Evolutionary conservation across 2,888 invertebrate genomes (phyloP), one percentile per base, ranked within the genome.

Genomic region (Aelia acuminata): DNA sequence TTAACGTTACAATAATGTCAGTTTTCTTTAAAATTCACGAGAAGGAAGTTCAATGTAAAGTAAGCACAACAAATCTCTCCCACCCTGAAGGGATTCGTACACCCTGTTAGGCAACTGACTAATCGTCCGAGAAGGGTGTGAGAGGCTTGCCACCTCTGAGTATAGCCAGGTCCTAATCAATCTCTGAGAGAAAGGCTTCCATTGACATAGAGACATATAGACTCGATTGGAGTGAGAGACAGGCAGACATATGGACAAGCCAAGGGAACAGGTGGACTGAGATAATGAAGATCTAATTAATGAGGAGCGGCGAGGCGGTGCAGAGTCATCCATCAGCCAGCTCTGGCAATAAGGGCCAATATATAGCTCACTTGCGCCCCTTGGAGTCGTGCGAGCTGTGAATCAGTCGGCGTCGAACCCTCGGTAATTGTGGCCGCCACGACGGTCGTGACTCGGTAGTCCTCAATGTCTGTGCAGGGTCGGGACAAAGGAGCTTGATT

Each of bases 211-310:
- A n/a, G 80, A 80, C 80, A 47, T 39, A 43, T 47, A 43, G 80
- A 43, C 15, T 15, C 10, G n/a, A 22, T 35, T 22, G 22, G 75
- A 75, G 10, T 2, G 20, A 4, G 43, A 35, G 75, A n/a, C 75
- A 75, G 39, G 22, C 20, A 43, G 75, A 75, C 75, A 43, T 8
- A 35, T 0, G 43, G 80, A n/a, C n/a, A n/a, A n/a, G n/a, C n/a
- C n/a, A n/a, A n/a, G n/a, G n/a, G n/a, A 80, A 80, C 80, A 80
- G 47, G 80, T 80, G 80, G 80, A 80, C 43, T 80, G 0, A 15
- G 80, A 43, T 43, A 75, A 80, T 43, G 43, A 47, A 80, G 80
- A 47, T 47, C n/a, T n/a, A 47, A 80, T 80, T 80, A 80, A 80
- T 80, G 80, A 35, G 22, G n/a, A 22, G 80, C 57, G 18, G 18